phyloP scores from a whole-genome alignment of 2,888 invertebrate species.

The Melanostoma scalare region DNA sequence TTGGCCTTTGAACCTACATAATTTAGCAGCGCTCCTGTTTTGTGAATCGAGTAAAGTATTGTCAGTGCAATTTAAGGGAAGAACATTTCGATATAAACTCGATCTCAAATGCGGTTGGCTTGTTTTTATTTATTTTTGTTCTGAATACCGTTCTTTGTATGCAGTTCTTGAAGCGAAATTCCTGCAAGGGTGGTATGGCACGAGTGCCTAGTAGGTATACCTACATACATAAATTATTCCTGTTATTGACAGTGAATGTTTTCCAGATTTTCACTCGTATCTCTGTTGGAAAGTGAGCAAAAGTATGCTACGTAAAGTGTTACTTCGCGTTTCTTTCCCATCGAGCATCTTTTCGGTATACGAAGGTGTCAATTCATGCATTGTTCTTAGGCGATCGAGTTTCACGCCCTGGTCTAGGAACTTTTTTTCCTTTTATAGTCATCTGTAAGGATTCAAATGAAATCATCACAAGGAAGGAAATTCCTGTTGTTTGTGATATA shows the following conservation, averaged over 20 bases:
- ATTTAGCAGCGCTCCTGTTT: neutral
- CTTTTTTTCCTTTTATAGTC: conserved; percentile 23
- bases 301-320: conserved; percentile 62
- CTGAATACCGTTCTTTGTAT: neutral
- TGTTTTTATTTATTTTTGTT: conserved; percentile 21
- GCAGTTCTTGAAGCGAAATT: conserved; percentile 19
- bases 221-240: conserved; percentile 64
- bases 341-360: conserved; percentile 41
- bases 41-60: conserved; percentile 15
- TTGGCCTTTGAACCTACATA: neutral
- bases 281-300: neutral
- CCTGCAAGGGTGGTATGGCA: neutral
- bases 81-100: conserved; percentile 57
- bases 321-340: conserved; percentile 52
- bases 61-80: conserved; percentile 60
- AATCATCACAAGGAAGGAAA: conserved; percentile 43
- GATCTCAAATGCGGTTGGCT: conserved; percentile 20
- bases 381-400: conserved; percentile 40
- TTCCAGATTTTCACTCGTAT: conserved; percentile 28
- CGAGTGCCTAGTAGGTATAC: conserved; percentile 21
- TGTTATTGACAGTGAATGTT: conserved; percentile 56
- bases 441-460: conserved; percentile 42
- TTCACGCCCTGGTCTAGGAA: neutral
- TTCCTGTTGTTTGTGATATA: conserved; percentile 33
- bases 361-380: conserved; percentile 48